Base-by-base conservation (phyloP, 2,113 vertebrate species). In the Hippolais icterina region DNA sequence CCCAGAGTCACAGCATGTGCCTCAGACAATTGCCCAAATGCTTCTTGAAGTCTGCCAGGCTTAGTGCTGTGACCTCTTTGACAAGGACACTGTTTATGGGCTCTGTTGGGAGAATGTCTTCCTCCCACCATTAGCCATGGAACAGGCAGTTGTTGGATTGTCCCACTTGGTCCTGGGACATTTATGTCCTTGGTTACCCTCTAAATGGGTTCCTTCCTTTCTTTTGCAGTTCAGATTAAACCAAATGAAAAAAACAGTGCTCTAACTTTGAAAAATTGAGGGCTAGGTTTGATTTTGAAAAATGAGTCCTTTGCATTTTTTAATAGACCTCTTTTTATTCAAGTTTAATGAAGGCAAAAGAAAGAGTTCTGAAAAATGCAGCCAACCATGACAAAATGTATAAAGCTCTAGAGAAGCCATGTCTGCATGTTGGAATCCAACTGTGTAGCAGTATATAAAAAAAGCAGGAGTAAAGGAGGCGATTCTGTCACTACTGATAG, bases 281-380 rank as follows among this genome's bases (percentile, higher is more conserved):
- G 46, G 41, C 35, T 47, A 54, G 50, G 54, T 28, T 23, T 83
- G 92, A 81, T 89, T 93, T 74, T 81, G 92, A 95, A 86, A 92
- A 95, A 93, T 10, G 6, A 89, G 14, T 56, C 25, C 41, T 94
- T 75, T 94, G 72, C 60, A 74, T 90, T 83, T 94, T 85, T 94
- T 86, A 94, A 93, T 56, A 92, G 85, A 69, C 41, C 33, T 22
- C 59, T 90, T 95, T 94, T 83, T 61, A 90, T 90, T 86, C 92
- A 96, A 86, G 25, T 92, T 88, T 94, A 94, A 96, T 89, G 85
- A 96, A 90, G 52, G 72, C 71, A 77, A 90, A 89, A 94, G 29
- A 59, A 93, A 75, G 71, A 92, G 75, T 59, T 86, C 85, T 85
- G 78, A 83, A 94, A 94, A 95, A 75, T 28, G 74, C 88, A 95